Evolutionary conservation across 2,797 vertebrate genomes (phyloP).

Genomic region (Scarus forsteni): DNA sequence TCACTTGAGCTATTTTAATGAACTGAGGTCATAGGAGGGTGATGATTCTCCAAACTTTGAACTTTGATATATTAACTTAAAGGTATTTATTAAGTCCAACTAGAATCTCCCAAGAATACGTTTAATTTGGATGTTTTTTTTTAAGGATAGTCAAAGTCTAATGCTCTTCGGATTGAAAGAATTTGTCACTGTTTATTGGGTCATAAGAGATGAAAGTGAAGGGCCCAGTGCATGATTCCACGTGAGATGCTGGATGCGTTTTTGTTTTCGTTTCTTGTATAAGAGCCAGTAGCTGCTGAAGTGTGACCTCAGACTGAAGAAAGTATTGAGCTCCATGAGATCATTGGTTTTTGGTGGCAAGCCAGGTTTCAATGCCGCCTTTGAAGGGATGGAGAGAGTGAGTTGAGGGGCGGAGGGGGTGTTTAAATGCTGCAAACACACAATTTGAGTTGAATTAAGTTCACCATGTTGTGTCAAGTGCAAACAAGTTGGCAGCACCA

Average conservation of each 20-base stretch:
- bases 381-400: not conserved
- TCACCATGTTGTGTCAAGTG: conserved; percentile 8
- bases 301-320: conserved; percentile 24
- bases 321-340: conserved; percentile 32
- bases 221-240: not conserved
- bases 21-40: not conserved
- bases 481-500: not conserved
- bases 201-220: not conserved
- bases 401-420: not conserved
- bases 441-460: conserved; percentile 24
- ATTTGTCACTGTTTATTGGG: not conserved
- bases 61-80: not conserved
- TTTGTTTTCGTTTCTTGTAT: conserved; percentile 11
- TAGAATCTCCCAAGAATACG: not conserved
- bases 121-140: not conserved
- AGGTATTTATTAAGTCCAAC: not conserved
- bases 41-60: not conserved
- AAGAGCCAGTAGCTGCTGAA: conserved; percentile 13
- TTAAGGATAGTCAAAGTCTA: not conserved
- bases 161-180: not conserved
- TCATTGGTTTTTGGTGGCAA: conserved; percentile 26
- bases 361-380: conserved; percentile 24
- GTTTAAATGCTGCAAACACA: conserved; percentile 9
- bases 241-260: not conserved
- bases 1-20: not conserved